Evolutionary conservation across 2,113 vertebrate genomes (phyloP).

Genomic region (Gnathonemus longibarbis): DNA sequence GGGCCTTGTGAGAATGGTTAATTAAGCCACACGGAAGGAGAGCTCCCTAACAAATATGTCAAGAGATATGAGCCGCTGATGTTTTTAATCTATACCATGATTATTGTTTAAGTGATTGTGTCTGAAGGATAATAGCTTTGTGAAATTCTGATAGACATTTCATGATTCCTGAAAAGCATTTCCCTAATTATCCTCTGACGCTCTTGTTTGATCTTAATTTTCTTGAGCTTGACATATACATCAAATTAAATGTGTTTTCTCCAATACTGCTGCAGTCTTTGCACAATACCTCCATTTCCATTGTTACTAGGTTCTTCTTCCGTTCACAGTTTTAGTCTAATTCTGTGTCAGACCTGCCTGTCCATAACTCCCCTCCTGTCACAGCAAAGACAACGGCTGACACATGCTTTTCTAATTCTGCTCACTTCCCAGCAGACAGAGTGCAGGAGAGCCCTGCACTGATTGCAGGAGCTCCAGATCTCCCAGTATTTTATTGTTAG

Average conservation of each 20-base stretch:
- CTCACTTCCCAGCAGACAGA: not conserved
- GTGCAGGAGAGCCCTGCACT: not conserved
- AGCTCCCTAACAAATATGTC: not conserved
- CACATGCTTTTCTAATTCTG: not conserved
- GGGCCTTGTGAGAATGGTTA: not conserved
- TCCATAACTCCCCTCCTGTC: not conserved
- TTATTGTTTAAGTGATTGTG: not conserved
- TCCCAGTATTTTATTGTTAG: not conserved
- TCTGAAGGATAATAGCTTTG: not conserved
- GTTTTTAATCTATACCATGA: not conserved
- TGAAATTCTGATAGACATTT: not conserved
- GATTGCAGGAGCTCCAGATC: not conserved
- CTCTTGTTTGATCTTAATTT: not conserved
- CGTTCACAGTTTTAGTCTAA: not conserved
- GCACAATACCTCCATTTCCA: not conserved
- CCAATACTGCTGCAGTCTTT: not conserved
- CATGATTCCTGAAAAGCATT: not conserved
- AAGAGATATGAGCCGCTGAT: not conserved
- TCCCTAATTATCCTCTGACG: not conserved
- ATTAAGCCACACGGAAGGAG: not conserved
- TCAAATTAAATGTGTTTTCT: not conserved
- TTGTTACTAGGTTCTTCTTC: not conserved
- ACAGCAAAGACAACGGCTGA: not conserved
- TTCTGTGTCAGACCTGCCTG: not conserved
- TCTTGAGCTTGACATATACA: not conserved